Conservation (phyloP, 2,888 invertebrate genomes). For the Rugalucina vietnamica region DNA sequence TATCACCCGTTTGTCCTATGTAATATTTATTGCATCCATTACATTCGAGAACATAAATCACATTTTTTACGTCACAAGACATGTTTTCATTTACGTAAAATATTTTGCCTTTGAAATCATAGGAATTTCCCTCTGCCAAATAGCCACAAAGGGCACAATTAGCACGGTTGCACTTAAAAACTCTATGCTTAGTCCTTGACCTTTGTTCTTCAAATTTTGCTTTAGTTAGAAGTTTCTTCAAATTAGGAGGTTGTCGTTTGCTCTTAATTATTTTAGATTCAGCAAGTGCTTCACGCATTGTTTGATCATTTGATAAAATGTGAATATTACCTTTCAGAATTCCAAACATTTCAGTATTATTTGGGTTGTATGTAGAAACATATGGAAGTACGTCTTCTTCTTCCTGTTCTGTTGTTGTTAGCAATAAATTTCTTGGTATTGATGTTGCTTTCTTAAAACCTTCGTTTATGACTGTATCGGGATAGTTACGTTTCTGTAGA, state of each 20-base stretch:
- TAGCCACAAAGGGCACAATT: too few species aligned
- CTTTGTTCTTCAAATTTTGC: too few species aligned
- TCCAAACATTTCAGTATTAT: background rate
- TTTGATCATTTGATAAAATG: background rate
- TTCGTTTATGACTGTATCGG: background rate
- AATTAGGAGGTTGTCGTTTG: background rate
- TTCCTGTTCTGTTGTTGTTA: background rate
- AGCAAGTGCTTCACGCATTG: background rate
- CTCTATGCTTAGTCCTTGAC: too few species aligned
- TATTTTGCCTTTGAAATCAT: background rate
- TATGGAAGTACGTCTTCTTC: background rate
- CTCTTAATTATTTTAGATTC: background rate
- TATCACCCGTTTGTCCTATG: too few species aligned
- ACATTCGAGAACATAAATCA: background rate
- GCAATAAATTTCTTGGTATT: background rate
- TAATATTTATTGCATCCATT: too few species aligned
- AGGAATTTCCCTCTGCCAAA: too few species aligned
- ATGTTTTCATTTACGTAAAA: background rate
- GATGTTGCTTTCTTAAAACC: background rate
- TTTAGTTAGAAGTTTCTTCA: background rate
- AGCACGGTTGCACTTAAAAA: too few species aligned
- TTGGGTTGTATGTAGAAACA: background rate
- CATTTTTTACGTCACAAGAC: background rate
- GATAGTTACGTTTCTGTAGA: background rate
- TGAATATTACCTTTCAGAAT: background rate